Conservation (phyloP, 2,797 vertebrate species). For the Gila robusta region DNA sequence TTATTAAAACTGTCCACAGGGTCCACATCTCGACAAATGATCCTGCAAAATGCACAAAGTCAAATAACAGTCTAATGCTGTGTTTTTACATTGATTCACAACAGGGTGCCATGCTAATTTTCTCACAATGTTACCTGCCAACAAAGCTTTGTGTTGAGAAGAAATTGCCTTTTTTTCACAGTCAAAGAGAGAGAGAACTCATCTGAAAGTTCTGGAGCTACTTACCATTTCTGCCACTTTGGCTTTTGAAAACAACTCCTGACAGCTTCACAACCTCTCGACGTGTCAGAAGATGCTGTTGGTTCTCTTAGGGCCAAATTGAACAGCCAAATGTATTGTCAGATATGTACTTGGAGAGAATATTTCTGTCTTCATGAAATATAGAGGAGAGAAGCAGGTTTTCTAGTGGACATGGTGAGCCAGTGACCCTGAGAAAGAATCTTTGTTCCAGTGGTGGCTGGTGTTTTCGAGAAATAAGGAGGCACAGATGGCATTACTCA, state of each 20-base stretch:
- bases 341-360: neutral
- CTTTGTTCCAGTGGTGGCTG: neutral
- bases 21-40: neutral
- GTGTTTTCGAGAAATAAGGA: neutral
- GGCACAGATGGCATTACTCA: neutral
- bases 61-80: constrained; percentile 9
- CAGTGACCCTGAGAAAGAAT: neutral
- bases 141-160: constrained; percentile 26
- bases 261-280: neutral
- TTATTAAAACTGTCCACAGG: constrained; percentile 19
- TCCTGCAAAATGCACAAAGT: neutral
- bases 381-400: neutral
- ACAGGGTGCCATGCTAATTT: neutral
- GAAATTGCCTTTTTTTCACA: neutral
- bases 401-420: neutral
- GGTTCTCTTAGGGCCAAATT: constrained; percentile 5
- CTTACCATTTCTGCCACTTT: neutral
- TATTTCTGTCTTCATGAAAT: constrained; percentile 1
- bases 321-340: constrained; percentile 9
- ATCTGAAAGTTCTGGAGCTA: constrained; percentile 5
- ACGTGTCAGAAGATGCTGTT: neutral
- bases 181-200: neutral
- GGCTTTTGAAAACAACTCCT: constrained; percentile 4
- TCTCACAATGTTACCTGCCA: constrained; percentile 10
- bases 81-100: constrained; percentile 31